Conservation (phyloP, 2,113 vertebrate species). For the Pandion haliaetus region DNA sequence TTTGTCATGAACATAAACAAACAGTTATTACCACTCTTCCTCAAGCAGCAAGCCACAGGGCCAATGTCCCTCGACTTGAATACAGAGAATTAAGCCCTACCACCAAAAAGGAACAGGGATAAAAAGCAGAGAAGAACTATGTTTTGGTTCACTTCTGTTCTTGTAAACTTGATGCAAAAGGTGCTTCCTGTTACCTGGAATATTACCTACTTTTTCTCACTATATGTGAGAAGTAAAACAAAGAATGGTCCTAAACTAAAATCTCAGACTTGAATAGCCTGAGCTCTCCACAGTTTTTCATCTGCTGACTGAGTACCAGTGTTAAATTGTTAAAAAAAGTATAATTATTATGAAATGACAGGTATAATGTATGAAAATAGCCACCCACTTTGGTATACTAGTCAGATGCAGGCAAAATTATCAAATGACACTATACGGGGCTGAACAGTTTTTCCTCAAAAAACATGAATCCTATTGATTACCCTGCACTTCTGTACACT, state of each 20-base stretch:
- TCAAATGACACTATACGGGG: background rate
- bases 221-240: background rate
- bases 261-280: background rate
- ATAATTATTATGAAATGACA: background rate
- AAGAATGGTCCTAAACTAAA: background rate
- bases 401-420: background rate
- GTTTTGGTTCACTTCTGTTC: background rate
- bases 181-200: background rate
- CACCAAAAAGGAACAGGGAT: background rate
- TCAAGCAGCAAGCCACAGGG: background rate
- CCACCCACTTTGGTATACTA: background rate
- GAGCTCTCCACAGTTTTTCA: background rate
- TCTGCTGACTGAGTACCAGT: background rate
- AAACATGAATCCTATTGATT: background rate
- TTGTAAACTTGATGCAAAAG: background rate
- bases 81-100: background rate
- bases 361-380: background rate
- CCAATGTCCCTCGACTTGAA: background rate
- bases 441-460: background rate
- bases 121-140: background rate
- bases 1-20: background rate
- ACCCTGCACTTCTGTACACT: background rate
- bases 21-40: background rate
- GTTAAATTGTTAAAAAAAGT: background rate
- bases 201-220: background rate